These are phyloP conservation scores for Wasmannia auropunctata DNA, from an alignment of 1,140 invertebrate genomes.

Conservation along the genomic window DNA sequence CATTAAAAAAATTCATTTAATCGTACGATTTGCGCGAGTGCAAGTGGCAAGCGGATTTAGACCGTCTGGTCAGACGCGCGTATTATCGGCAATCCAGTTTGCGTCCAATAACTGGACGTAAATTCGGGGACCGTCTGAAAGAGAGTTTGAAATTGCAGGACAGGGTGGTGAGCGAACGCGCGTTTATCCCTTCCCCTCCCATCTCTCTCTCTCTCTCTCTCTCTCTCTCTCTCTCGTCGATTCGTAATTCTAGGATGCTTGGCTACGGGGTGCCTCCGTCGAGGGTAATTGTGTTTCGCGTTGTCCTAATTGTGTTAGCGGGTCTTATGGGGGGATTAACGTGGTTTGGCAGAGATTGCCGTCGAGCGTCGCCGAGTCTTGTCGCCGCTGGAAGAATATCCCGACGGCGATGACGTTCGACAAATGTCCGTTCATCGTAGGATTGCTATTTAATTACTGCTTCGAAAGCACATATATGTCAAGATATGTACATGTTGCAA, in stretches of 20 bases:
- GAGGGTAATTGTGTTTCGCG: constrained; percentile 71
- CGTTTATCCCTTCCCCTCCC: neutral
- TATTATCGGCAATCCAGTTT: constrained; percentile 43
- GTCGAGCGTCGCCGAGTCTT: constrained; percentile 41
- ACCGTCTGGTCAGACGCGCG: constrained; percentile 5
- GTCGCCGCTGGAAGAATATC: constrained; percentile 63
- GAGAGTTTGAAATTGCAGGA: constrained; percentile 50
- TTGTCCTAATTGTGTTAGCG: constrained; percentile 71
- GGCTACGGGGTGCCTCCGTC: constrained; percentile 63
- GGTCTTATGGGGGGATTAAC: constrained; percentile 71
- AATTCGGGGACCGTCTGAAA: constrained; percentile 47
- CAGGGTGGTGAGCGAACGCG: constrained; percentile 10
- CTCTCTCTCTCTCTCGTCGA: constrained; percentile 47
- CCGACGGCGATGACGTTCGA: neutral
- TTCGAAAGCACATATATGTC: neutral
- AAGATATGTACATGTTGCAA: neutral
- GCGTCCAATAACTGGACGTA: constrained; percentile 48
- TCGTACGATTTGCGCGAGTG: constrained; percentile 12
- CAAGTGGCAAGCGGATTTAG: constrained; percentile 37
- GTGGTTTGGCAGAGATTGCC: constrained; percentile 68
- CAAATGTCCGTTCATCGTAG: neutral
- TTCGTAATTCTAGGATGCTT: constrained; percentile 67
- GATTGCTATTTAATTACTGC: constrained; percentile 18
- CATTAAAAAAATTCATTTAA: constrained; percentile 28
- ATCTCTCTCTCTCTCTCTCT: neutral